These are phyloP conservation scores for Lepus timidus DNA, from an alignment of 2,113 vertebrate genomes.

Conservation along the genomic window DNA sequence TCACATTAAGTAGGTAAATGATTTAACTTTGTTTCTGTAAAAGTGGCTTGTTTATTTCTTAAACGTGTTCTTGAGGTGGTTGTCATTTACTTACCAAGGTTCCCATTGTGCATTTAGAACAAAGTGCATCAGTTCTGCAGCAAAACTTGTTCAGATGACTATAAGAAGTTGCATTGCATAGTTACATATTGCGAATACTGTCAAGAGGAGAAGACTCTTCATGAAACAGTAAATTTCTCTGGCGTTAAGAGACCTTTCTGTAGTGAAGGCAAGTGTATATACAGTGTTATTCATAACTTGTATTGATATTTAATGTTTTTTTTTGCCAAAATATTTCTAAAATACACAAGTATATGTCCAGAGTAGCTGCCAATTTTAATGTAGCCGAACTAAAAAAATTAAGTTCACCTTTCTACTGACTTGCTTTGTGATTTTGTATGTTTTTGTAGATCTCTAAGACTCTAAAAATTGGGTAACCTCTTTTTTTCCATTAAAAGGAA, in stretches of 20 bases:
- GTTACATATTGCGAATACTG: slow-evolving; percentile 99
- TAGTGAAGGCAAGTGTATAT: slow-evolving; percentile 94
- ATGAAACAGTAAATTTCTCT: slow-evolving; percentile 97
- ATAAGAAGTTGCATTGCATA: slow-evolving; percentile 99
- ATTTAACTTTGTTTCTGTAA: slow-evolving; percentile 65
- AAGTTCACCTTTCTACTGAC: slow-evolving; percentile 47
- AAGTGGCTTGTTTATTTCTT: slow-evolving; percentile 68
- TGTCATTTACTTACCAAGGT: slow-evolving; percentile 74
- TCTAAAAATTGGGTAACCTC: slow-evolving; percentile 31
- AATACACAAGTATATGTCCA: slow-evolving; percentile 8
- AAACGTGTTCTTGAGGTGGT: slow-evolving; percentile 64
- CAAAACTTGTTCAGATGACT: slow-evolving; percentile 97
- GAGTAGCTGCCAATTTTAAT: slow-evolving; percentile 37
- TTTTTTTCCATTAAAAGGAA: slow-evolving; percentile 28
- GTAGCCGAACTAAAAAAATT: background rate
- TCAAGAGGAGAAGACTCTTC: slow-evolving; percentile 98
- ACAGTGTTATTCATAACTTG: slow-evolving; percentile 61
- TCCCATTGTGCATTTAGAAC: slow-evolving; percentile 91
- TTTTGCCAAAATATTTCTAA: slow-evolving; percentile 63
- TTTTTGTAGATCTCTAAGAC: background rate
- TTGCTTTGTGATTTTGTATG: slow-evolving; percentile 21
- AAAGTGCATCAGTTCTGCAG: slow-evolving; percentile 99
- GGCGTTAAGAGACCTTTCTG: slow-evolving; percentile 99
- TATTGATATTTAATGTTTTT: slow-evolving; percentile 65
- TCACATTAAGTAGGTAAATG: slow-evolving; percentile 59